Evolutionary conservation across 2,888 invertebrate species (phyloP).

Genomic region (Drosophila lutescens): DNA sequence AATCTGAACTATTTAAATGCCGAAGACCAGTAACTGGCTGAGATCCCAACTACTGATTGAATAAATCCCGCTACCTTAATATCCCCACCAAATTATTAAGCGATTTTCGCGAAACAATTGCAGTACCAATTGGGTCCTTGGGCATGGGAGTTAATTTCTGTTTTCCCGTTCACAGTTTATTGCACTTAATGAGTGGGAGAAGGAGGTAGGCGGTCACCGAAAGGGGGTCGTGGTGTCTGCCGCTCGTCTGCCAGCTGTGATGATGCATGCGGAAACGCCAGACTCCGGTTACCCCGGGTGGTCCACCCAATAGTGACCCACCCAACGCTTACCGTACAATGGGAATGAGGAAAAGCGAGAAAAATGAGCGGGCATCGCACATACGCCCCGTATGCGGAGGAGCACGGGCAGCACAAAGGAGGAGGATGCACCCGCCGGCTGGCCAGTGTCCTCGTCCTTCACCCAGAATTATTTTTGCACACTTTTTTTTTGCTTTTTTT

Average conservation of each 20-base stretch:
- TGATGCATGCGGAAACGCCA: slow-evolving; percentile 69
- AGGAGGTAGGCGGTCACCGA: not conserved
- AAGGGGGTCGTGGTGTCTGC: slow-evolving; percentile 56
- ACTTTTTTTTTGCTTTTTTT: slow-evolving; percentile 52
- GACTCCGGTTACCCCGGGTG: slow-evolving; percentile 43
- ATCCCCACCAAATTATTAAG: not conserved
- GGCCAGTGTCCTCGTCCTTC: slow-evolving; percentile 78
- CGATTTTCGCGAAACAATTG: slow-evolving; percentile 15
- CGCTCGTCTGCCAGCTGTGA: slow-evolving; percentile 66
- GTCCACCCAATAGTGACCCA: slow-evolving; percentile 8
- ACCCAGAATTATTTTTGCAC: slow-evolving; percentile 81
- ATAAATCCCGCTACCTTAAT: not conserved
- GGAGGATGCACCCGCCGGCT: slow-evolving; percentile 42
- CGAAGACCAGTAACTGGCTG: not conserved
- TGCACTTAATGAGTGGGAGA: slow-evolving; percentile 74
- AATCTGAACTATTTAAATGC: not conserved
- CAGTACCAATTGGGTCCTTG: slow-evolving; percentile 15
- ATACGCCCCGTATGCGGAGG: slow-evolving; percentile 54
- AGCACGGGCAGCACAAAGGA: slow-evolving; percentile 4
- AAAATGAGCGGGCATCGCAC: slow-evolving; percentile 46
- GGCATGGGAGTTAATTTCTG: slow-evolving; percentile 60
- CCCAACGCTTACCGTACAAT: slow-evolving; percentile 67
- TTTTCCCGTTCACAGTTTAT: slow-evolving; percentile 67
- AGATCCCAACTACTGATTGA: not conserved
- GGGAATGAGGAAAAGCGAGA: slow-evolving; percentile 39